These are phyloP conservation scores for Halcyon badia DNA, from an alignment of 2,797 vertebrate genomes.

Conservation along the genomic window DNA sequence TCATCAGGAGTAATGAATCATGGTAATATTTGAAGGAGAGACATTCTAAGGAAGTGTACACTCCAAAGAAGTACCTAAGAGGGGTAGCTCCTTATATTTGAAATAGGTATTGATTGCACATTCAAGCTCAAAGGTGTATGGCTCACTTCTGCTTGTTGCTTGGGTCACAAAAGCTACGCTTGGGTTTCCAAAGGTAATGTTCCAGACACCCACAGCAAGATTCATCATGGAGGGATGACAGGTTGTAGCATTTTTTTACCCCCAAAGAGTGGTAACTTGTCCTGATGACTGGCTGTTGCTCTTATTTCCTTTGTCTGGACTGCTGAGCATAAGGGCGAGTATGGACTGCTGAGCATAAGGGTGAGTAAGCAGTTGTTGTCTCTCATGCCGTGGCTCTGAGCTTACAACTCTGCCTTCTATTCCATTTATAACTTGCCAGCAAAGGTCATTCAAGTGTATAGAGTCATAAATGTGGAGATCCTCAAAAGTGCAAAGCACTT, in stretches of 20 bases:
- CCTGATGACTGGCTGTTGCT: background rate
- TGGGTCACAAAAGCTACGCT: background rate
- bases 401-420: background rate
- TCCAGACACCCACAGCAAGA: background rate
- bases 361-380: background rate
- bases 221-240: background rate
- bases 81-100: background rate
- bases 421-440: background rate
- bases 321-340: background rate
- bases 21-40: background rate
- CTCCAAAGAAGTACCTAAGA: background rate
- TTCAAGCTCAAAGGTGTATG: background rate
- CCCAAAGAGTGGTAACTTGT: background rate
- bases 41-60: accelerated
- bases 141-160: background rate
- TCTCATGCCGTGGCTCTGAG: background rate
- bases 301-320: background rate
- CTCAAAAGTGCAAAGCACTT: background rate
- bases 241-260: background rate
- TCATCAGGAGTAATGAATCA: background rate
- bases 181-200: background rate
- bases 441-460: background rate
- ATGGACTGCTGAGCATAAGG: background rate
- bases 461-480: background rate
- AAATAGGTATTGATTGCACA: accelerated